Conservation (phyloP, 2,113 vertebrate species). For the Amia ocellicauda region DNA sequence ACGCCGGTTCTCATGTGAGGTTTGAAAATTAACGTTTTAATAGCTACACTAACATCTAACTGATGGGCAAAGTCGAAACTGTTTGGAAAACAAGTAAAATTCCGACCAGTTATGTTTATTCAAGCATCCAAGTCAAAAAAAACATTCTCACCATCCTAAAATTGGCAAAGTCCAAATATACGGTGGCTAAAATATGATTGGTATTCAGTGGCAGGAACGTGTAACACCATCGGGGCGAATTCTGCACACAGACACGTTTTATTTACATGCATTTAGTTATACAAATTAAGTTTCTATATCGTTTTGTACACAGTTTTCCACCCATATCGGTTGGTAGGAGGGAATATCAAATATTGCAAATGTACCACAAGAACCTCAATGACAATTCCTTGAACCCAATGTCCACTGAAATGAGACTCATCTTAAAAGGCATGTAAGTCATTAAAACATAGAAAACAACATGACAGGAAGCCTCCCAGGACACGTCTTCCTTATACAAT, state of each 20-base stretch:
- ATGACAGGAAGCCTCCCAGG: no score
- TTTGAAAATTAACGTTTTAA: constrained; percentile 45
- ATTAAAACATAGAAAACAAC: no score
- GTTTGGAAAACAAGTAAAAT: constrained; percentile 31
- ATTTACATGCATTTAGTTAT: constrained; percentile 23
- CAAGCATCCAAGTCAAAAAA: constrained; percentile 13
- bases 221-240: no score
- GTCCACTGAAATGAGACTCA: no score
- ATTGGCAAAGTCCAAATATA: neutral
- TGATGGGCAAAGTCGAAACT: constrained; percentile 44
- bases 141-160: constrained; percentile 18
- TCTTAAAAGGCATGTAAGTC: no score
- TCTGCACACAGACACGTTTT: constrained; percentile 5
- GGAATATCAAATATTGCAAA: no score
- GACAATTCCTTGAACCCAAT: no score
- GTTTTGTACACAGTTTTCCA: neutral
- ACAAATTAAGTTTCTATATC: constrained; percentile 25
- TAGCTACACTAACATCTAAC: constrained; percentile 33
- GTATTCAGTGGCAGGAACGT: no score
- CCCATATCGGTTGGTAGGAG: no score
- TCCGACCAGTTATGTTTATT: constrained; percentile 30
- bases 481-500: no score
- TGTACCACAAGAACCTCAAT: no score
- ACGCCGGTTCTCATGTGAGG: constrained; percentile 32
- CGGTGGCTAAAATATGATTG: neutral